Conservation (phyloP, 2,888 invertebrate species). For the Orthosia incerta region DNA sequence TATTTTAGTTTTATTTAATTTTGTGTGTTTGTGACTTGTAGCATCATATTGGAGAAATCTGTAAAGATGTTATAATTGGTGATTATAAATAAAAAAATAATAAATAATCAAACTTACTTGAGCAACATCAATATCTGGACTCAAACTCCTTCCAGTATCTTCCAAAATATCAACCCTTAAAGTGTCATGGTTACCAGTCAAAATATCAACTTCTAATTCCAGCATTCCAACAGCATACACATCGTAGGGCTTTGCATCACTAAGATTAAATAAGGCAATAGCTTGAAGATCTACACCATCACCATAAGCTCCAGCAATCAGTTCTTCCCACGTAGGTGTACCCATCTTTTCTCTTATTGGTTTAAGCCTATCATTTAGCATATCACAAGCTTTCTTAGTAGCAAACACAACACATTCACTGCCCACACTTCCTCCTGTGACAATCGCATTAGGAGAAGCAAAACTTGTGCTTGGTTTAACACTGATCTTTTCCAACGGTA, state of each 20-base stretch:
- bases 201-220: constrained; percentile 94
- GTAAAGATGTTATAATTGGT: too few species aligned
- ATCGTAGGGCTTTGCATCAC: constrained; percentile 90
- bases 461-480: constrained; percentile 92
- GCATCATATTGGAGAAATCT: too few species aligned
- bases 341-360: constrained; percentile 90
- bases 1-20: too few species aligned
- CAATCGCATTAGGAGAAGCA: constrained; percentile 91
- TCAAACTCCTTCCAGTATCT: constrained; percentile 94
- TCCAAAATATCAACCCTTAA: constrained; percentile 93
- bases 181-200: constrained; percentile 94
- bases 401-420: constrained; percentile 92
- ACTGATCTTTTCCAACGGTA: constrained; percentile 92
- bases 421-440: constrained; percentile 93
- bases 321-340: constrained; percentile 90
- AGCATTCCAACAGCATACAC: constrained; percentile 92
- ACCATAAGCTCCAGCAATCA: constrained; percentile 89
- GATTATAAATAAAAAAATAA: too few species aligned
- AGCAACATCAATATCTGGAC: constrained; percentile 93
- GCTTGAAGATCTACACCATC: constrained; percentile 92
- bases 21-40: too few species aligned
- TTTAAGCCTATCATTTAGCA: constrained; percentile 91
- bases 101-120: constrained; percentile 90
- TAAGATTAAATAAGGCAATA: constrained; percentile 87
- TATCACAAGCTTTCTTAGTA: constrained; percentile 92